Evolutionary conservation across 2,888 invertebrate species (phyloP).

Genomic region (Archaeoteleia sp.): DNA sequence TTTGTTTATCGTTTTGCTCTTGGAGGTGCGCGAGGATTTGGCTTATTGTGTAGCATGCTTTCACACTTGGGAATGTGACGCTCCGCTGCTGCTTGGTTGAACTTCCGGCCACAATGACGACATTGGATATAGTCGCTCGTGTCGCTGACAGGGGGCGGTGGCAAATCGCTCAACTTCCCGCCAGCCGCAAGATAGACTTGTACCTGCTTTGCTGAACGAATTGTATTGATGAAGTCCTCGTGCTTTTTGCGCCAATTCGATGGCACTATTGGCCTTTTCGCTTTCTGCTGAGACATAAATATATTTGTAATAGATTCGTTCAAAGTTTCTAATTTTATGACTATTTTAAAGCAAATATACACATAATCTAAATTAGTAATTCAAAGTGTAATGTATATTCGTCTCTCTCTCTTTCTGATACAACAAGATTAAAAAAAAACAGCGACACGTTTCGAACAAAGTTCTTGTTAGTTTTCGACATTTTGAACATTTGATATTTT

Average conservation of each 20-base stretch:
- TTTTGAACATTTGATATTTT: too few relatives aligned
- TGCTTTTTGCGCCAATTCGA: constrained; percentile 94
- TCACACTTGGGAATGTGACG: constrained; percentile 96
- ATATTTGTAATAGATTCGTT: too few relatives aligned
- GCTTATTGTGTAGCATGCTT: constrained; percentile 87
- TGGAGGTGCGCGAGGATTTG: constrained; percentile 74
- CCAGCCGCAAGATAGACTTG: constrained; percentile 88
- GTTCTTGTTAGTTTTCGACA: too few relatives aligned
- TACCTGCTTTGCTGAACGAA: constrained; percentile 91
- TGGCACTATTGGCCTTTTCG: constrained; percentile 60
- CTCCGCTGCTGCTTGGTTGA: constrained; percentile 89
- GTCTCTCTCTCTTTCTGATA: too few relatives aligned
- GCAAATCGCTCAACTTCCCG: constrained; percentile 90
- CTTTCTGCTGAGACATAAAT: constrained; percentile 58
- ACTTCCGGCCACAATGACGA: constrained; percentile 90
- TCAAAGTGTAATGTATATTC: too few relatives aligned
- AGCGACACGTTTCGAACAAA: too few relatives aligned
- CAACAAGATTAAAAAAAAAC: too few relatives aligned
- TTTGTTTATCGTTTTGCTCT: constrained; percentile 60
- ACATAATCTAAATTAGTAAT: too few relatives aligned
- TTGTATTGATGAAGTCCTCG: constrained; percentile 93
- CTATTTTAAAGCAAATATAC: too few relatives aligned
- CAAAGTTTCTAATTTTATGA: too few relatives aligned
- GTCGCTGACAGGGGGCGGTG: constrained; percentile 92
- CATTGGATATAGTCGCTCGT: constrained; percentile 94